These are phyloP conservation scores for Chironomus tentans DNA, from an alignment of 2,888 invertebrate species.

Conservation along the genomic window DNA sequence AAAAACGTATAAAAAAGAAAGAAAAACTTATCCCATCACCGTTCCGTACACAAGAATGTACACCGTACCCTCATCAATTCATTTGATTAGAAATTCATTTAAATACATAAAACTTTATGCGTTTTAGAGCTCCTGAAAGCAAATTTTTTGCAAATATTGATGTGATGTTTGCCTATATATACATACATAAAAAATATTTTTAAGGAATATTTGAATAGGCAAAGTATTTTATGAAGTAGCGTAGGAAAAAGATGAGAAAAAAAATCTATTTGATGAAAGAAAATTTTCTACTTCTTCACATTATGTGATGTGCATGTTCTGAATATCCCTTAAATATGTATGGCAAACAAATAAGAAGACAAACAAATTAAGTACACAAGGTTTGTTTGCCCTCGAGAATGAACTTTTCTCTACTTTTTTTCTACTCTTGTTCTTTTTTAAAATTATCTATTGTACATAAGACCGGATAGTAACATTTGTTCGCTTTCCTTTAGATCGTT, in stretches of 20 bases:
- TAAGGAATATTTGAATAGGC: conserved; percentile 17
- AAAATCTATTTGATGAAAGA: conserved; percentile 2
- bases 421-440: not conserved
- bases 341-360: conserved; percentile 24
- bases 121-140: conserved; percentile 19
- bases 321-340: conserved; percentile 25
- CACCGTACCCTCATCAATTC: conserved; percentile 21
- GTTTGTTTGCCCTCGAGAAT: conserved; percentile 25
- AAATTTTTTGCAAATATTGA: conserved; percentile 7
- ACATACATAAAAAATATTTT: not conserved
- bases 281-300: not conserved
- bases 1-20: not conserved
- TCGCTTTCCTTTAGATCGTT: no score
- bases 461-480: no score
- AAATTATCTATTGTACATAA: no score
- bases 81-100: conserved; percentile 26
- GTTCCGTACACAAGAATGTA: not conserved
- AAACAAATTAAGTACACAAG: conserved; percentile 27
- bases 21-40: conserved; percentile 8
- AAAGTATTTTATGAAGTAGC: not conserved
- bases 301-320: not conserved
- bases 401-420: conserved; percentile 9
- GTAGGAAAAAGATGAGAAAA: no score
- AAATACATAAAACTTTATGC: conserved; percentile 23
- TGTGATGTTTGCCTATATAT: not conserved